Percentiles rank a stretch among this genome's conserved stretches.
These are phyloP conservation scores for Drosophila teissieri DNA, from an alignment of 1,140 invertebrate species.

Conservation along the genomic window DNA sequence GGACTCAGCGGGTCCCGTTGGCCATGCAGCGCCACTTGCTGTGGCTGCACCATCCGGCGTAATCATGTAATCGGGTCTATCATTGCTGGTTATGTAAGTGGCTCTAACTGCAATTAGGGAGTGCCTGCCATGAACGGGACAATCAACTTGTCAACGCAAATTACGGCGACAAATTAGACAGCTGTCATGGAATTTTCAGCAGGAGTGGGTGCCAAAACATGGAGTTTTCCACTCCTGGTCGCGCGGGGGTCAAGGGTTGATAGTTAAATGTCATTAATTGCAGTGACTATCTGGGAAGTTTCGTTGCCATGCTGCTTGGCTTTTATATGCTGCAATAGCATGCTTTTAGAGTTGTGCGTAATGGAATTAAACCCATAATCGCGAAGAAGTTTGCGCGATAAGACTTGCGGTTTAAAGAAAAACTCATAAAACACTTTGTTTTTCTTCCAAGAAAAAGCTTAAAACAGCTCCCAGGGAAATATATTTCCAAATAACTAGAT, in stretches of 20 bases:
- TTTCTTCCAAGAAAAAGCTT: neutral
- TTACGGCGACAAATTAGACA: slow-evolving; percentile 53
- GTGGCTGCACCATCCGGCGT: slow-evolving; percentile 18
- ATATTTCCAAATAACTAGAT: neutral
- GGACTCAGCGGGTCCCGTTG: neutral
- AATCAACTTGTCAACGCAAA: slow-evolving; percentile 61
- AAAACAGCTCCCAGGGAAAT: neutral
- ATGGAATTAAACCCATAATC: neutral
- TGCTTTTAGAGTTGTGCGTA: neutral
- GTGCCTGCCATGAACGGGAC: slow-evolving; percentile 11
- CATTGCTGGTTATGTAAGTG: slow-evolving; percentile 58
- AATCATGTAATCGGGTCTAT: slow-evolving; percentile 73
- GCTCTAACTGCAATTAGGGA: slow-evolving; percentile 68
- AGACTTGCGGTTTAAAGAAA: neutral
- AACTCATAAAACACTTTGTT: neutral
- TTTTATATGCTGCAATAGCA: neutral
- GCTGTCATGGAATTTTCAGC: slow-evolving; percentile 52
- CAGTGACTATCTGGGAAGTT: slow-evolving; percentile 11
- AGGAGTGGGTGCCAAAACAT: slow-evolving; percentile 27
- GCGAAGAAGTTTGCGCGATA: neutral
- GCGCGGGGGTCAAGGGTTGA: slow-evolving; percentile 7
- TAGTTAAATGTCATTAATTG: slow-evolving; percentile 30
- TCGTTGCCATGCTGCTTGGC: no score
- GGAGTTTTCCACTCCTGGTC: slow-evolving; percentile 18
- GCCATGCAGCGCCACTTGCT: neutral